phyloP scores from a whole-genome alignment of 2,113 vertebrate species.

The Salvelinus fontinalis region DNA sequence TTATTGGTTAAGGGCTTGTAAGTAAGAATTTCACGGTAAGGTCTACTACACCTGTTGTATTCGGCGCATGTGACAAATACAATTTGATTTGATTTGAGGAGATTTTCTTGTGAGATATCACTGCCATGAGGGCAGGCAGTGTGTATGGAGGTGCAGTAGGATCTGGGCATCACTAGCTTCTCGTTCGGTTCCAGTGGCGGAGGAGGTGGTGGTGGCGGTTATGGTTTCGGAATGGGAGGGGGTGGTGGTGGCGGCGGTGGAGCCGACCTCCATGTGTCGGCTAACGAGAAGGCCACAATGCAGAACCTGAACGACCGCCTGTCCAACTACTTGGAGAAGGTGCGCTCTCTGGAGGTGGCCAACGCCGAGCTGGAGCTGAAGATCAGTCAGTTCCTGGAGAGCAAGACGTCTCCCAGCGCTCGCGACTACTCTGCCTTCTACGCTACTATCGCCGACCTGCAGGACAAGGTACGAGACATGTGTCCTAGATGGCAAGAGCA shows the following conservation, averaged over 20 bases:
- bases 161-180: constrained; percentile 44
- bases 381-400: constrained; percentile 87
- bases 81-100: too few species aligned
- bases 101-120: too few species aligned
- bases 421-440: constrained; percentile 80
- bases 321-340: constrained; percentile 86
- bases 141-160: constrained; percentile 61
- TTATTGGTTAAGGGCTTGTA: too few species aligned
- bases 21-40: too few species aligned
- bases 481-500: not conserved
- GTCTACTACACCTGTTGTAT: constrained; percentile 1
- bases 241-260: constrained; percentile 8
- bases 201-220: constrained; percentile 10
- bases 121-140: constrained; percentile 34
- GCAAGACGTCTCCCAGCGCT: constrained; percentile 64
- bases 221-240: not conserved
- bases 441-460: constrained; percentile 80
- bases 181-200: constrained; percentile 7
- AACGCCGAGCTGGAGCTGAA: constrained; percentile 81
- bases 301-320: constrained; percentile 91
- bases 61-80: too few species aligned
- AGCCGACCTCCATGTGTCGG: constrained; percentile 42
- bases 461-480: constrained; percentile 76
- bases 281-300: constrained; percentile 91
- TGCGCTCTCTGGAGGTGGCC: constrained; percentile 79